Base-by-base conservation (phyloP, 2,113 vertebrate species). In the Gadus chalcogrammus region DNA sequence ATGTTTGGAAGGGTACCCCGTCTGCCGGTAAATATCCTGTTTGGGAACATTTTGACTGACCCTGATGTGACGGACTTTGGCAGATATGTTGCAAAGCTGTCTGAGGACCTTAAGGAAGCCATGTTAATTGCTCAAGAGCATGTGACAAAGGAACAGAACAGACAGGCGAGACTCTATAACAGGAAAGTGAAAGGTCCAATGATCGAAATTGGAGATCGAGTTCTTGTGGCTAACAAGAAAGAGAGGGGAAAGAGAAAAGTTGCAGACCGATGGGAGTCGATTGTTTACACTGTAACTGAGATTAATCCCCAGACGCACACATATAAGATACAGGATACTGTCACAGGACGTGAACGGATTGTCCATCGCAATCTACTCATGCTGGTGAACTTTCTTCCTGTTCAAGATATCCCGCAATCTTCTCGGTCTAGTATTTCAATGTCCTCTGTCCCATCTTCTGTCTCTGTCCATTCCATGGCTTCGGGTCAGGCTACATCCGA, bases 91-190 rank as follows among this genome's bases (percentile, higher is more conserved):
- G 38, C 16, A 5, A 38, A 31, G 5, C 67, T 83, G 0, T 0
- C 63, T 0, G 18, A 65, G 18, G 61, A 77, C 11, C 31, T 83
- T 15, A 78, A 70, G 6, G 64, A 72, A 11, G 79, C 69, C 1
- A 77, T 78, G 60, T 11, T 53, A 13, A 70, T 82, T 7, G 69
- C 77, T 1, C 75, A 75, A 27, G 20, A 73, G 1, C 79, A 72
- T 60, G 76, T 67, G 0, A 16, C 12, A 0, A 80, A 71, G 8
- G 79, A 82, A 22, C 76, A 82, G 63, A 52, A 56, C 0, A 60
- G 63, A 28, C 72, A 84, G 6, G 69, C 72, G 11, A 9, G 73
- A n/a, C n/a, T n/a, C n/a, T n/a, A n/a, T n/a, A n/a, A n/a, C n/a
- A n/a, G n/a, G n/a, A n/a, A n/a, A n/a, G n/a, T n/a, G n/a, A n/a